phyloP scores from a whole-genome alignment of 2,888 invertebrate genomes.

The Eupithecia subumbrata region DNA sequence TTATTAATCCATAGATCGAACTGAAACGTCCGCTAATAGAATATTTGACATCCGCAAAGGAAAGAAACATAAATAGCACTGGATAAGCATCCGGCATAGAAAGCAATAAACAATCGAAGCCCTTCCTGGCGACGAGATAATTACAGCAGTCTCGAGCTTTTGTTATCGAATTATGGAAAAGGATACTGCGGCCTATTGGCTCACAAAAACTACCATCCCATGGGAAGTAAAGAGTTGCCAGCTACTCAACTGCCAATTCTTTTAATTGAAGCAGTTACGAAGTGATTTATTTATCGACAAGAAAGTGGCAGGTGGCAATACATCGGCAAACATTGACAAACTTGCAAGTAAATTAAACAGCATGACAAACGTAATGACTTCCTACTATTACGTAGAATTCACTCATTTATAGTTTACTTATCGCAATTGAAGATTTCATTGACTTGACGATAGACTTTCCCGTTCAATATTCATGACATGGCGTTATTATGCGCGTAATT shows the following conservation, averaged over 20 bases:
- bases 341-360: constrained; percentile 37
- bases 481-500: constrained; percentile 58
- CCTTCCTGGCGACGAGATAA: constrained; percentile 69
- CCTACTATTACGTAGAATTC: constrained; percentile 45
- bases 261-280: constrained; percentile 26
- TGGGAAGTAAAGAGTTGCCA: constrained; percentile 51
- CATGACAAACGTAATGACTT: constrained; percentile 45
- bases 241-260: constrained; percentile 27
- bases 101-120: constrained; percentile 76
- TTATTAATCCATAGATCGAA: neutral
- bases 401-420: constrained; percentile 50
- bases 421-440: constrained; percentile 48
- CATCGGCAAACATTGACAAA: constrained; percentile 40
- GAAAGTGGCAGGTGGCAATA: constrained; percentile 38
- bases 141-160: constrained; percentile 58
- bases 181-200: constrained; percentile 51
- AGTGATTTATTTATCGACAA: constrained; percentile 25
- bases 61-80: constrained; percentile 53
- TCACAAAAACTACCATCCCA: constrained; percentile 52
- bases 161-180: constrained; percentile 52
- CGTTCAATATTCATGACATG: constrained; percentile 69
- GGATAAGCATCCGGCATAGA: constrained; percentile 66
- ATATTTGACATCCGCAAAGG: constrained; percentile 48
- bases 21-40: neutral
- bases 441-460: constrained; percentile 53